These are phyloP conservation scores for Syrphus vitripennis DNA, from an alignment of 2,888 invertebrate genomes.

Conservation along the genomic window DNA sequence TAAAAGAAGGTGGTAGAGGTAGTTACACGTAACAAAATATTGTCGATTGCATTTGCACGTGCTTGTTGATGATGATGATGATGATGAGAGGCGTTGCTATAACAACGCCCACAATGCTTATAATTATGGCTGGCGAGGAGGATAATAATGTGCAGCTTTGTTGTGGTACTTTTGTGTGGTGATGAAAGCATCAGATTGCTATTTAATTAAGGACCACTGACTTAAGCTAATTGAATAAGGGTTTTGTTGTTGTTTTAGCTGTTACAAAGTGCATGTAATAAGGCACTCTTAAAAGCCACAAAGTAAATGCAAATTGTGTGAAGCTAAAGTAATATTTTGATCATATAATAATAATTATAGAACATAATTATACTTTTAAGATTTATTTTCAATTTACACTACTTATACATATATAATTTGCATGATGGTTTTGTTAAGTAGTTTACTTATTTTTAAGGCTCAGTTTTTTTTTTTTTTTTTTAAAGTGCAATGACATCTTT, in stretches of 20 bases:
- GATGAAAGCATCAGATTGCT: constrained; percentile 31
- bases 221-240: constrained; percentile 26
- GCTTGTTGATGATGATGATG: too few relatives aligned
- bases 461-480: too few relatives aligned
- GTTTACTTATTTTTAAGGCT: too few relatives aligned
- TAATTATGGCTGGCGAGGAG: background rate
- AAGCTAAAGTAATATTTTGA: background rate
- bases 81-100: background rate
- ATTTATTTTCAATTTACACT: too few relatives aligned
- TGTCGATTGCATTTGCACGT: constrained; percentile 34
- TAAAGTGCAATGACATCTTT: too few relatives aligned
- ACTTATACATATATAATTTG: too few relatives aligned
- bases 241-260: background rate
- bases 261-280: constrained; percentile 3
- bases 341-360: too few relatives aligned
- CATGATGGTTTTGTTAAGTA: too few relatives aligned
- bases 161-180: constrained; percentile 31
- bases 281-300: background rate
- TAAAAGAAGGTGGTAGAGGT: background rate
- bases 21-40: constrained; percentile 13
- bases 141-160: constrained; percentile 17
- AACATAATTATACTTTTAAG: too few relatives aligned
- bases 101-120: background rate
- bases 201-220: constrained; percentile 38
- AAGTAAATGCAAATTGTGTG: background rate